phyloP scores from a whole-genome alignment of 1,140 invertebrate species.

The Cyclargus thomasi region DNA sequence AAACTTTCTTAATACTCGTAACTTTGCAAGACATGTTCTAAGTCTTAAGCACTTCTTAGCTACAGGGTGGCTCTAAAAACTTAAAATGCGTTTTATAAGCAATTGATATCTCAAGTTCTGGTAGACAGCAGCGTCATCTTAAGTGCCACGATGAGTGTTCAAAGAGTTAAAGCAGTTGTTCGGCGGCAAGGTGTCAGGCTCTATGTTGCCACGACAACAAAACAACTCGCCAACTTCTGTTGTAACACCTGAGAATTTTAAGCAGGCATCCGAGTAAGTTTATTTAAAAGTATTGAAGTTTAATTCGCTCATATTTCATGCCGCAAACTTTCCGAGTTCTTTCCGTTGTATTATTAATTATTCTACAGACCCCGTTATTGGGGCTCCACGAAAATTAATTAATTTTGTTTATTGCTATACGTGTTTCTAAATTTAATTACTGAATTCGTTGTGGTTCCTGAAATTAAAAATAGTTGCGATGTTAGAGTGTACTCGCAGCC shows the following conservation, averaged over 20 bases:
- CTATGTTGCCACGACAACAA: slow-evolving; percentile 36
- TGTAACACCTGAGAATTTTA: slow-evolving; percentile 54
- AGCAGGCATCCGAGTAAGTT: slow-evolving; percentile 53
- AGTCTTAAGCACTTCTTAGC: too few relatives aligned
- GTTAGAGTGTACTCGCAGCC: neutral
- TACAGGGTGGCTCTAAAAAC: too few relatives aligned
- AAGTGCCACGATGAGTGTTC: neutral
- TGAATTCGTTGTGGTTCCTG: neutral
- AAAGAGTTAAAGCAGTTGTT: slow-evolving; percentile 17
- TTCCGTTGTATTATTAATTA: slow-evolving; percentile 22
- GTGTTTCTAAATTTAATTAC: slow-evolving; percentile 6
- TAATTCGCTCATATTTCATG: slow-evolving; percentile 45
- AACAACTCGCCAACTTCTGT: slow-evolving; percentile 28
- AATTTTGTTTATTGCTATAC: slow-evolving; percentile 9
- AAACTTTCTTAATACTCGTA: too few relatives aligned
- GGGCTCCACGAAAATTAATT: neutral
- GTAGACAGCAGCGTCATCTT: neutral
- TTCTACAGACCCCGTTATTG: slow-evolving; percentile 3
- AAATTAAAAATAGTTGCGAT: neutral
- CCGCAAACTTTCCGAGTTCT: slow-evolving; percentile 31
- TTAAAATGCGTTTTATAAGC: neutral
- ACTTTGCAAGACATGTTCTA: too few relatives aligned
- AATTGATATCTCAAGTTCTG: neutral
- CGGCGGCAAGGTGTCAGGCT: slow-evolving; percentile 43
- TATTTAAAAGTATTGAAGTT: slow-evolving; percentile 45